Base-by-base conservation (phyloP, 2,113 vertebrate genomes). In the Chamaetylas fuelleborni region DNA sequence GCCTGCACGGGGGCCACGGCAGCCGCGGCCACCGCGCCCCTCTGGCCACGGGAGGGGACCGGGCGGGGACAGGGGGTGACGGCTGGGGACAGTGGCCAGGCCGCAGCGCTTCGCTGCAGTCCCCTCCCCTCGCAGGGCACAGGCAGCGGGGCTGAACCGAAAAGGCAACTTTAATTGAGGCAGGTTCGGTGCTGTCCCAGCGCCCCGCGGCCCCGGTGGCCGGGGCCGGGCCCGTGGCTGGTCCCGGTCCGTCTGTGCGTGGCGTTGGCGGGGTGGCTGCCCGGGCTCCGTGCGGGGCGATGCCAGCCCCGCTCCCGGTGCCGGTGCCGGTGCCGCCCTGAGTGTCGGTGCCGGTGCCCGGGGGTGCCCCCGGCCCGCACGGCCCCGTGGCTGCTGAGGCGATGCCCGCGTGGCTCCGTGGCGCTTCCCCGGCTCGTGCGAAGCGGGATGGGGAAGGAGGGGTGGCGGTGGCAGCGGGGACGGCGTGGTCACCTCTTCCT, bases 401-500 rank as follows among this genome's bases (percentile, higher is more conserved):
- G 19, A 12, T 36, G 13, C 92, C 81, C 43, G 31, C 28, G 16
- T 28, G 13, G n/a, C 6, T 36, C 34, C 12, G 26, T 29, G 85
- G 51, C 1, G 42, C 57, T 53, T 65, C 70, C 64, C 80, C 51
- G 10, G 83, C 71, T 74, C 5, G 25, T 47, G 81, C 42, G 9
- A 43, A 93, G 88, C 58, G 19, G 94, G 34, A 29, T 36, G 72
- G 64, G 58, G 47, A 56, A 61, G 60, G 65, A 43, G 36, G 2
- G 77, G 26, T 25, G 85, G 71, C 1, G 9, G 64, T 6, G 62
- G 72, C 9, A 0, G 14, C 1, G 8, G 18, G 53, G 48, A 25
- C 11, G 4, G 2, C 2, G 31, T 5, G 3, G 87, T 98, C 97
- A 98, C 97, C 95, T 98, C 92, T 98, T 98, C 95, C 94, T 97